These are phyloP conservation scores for Micropoecilia bifurca DNA, from an alignment of 2,797 vertebrate species.

Conservation along the genomic window DNA sequence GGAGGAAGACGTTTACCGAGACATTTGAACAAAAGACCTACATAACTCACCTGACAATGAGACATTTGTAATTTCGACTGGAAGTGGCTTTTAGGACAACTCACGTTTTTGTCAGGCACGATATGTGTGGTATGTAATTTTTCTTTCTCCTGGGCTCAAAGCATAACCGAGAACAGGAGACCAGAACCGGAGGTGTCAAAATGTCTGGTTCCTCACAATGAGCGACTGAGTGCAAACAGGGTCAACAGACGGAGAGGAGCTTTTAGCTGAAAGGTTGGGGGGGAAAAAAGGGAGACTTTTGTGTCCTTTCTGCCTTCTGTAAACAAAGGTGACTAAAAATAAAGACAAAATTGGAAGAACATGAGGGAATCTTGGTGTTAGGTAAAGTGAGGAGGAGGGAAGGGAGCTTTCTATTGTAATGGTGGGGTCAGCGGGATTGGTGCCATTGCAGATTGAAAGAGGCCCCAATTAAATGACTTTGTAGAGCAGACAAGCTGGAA, in stretches of 20 bases:
- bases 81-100: slow-evolving; percentile 5
- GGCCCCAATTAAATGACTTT: slow-evolving; percentile 90
- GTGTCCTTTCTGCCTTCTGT: slow-evolving; percentile 49
- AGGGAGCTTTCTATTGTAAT: slow-evolving; percentile 62
- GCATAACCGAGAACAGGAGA: slow-evolving; percentile 19
- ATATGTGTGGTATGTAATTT: slow-evolving; percentile 34
- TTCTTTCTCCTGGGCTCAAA: slow-evolving; percentile 21
- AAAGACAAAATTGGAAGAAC: slow-evolving; percentile 43
- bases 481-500: slow-evolving; percentile 78
- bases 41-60: slow-evolving; percentile 9
- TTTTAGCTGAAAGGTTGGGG: slow-evolving; percentile 38
- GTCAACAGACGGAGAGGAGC: slow-evolving; percentile 29
- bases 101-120: not conserved
- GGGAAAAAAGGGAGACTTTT: slow-evolving; percentile 11
- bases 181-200: slow-evolving; percentile 51
- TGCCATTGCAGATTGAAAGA: slow-evolving; percentile 80
- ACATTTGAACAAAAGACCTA: not conserved
- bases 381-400: slow-evolving; percentile 46
- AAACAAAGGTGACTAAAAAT: slow-evolving; percentile 67
- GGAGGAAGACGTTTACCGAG: slow-evolving; percentile 1
- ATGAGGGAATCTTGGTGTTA: slow-evolving; percentile 27
- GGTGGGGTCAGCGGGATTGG: slow-evolving; percentile 74
- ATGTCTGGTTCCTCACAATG: slow-evolving; percentile 39
- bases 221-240: slow-evolving; percentile 14
- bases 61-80: slow-evolving; percentile 18